These are phyloP conservation scores for Callipepla squamata DNA, from an alignment of 2,113 vertebrate species.

Conservation along the genomic window DNA sequence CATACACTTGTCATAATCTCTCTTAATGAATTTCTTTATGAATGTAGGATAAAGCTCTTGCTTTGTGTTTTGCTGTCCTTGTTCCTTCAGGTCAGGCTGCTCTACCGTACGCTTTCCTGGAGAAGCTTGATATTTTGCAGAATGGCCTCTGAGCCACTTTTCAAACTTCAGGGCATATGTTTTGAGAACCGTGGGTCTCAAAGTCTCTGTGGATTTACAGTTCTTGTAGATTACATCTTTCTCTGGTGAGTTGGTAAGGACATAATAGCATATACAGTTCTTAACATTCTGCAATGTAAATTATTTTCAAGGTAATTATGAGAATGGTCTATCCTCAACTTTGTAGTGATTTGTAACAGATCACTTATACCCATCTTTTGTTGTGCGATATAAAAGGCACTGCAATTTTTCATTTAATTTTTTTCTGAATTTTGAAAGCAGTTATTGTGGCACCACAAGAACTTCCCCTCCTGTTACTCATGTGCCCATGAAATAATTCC, in stretches of 20 bases:
- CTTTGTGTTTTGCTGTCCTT: neutral
- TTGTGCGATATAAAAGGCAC: neutral
- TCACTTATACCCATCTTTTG: neutral
- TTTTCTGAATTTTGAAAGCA: neutral
- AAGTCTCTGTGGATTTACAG: neutral
- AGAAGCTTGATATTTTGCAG: neutral
- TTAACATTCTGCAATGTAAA: neutral
- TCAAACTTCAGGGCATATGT: neutral
- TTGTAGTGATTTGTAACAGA: neutral
- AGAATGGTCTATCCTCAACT: neutral
- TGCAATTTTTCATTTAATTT: neutral
- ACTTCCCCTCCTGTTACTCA: neutral
- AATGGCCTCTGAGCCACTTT: neutral
- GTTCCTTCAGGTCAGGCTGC: neutral
- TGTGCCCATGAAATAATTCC: neutral
- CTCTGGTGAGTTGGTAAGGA: neutral
- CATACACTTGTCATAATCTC: neutral
- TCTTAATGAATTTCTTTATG: neutral
- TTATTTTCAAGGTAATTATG: neutral
- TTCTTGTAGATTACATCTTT: neutral
- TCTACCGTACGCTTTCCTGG: neutral
- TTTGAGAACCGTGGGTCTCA: neutral
- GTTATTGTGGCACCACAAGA: neutral
- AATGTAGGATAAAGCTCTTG: neutral
- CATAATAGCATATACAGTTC: neutral